Evolutionary conservation across 2,888 invertebrate genomes (phyloP).

Genomic region (Troides helena): DNA sequence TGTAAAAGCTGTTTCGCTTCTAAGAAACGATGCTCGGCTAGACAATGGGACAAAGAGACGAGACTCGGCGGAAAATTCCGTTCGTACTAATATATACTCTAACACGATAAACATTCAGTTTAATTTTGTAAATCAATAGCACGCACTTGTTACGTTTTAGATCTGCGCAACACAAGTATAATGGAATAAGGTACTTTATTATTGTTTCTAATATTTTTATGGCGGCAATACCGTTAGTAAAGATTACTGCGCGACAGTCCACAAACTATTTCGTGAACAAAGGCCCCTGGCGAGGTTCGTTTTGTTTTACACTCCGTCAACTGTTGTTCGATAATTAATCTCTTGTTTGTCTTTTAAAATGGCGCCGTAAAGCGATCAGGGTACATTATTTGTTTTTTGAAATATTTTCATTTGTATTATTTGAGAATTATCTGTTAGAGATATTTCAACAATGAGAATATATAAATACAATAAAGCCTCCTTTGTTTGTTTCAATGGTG

Average conservation of each 20-base stretch:
- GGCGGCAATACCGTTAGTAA: slow-evolving; percentile 41
- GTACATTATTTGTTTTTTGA: too few species aligned
- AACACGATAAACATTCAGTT: neutral
- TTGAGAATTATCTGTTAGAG: neutral
- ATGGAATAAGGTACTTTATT: slow-evolving; percentile 36
- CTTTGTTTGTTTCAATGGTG: neutral
- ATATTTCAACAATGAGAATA: neutral
- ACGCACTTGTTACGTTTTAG: neutral
- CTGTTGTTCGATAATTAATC: slow-evolving; percentile 26
- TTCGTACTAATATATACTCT: slow-evolving; percentile 16
- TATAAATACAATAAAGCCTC: neutral
- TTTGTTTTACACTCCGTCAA: slow-evolving; percentile 13
- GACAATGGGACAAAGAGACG: slow-evolving; percentile 33
- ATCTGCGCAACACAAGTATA: slow-evolving; percentile 8
- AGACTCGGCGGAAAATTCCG: slow-evolving; percentile 15
- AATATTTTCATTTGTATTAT: too few species aligned
- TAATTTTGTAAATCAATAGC: neutral
- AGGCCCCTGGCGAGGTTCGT: slow-evolving; percentile 32
- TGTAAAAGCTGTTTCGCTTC: slow-evolving; percentile 38
- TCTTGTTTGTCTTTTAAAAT: slow-evolving; percentile 5
- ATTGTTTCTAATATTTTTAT: slow-evolving; percentile 45
- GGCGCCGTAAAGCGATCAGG: neutral
- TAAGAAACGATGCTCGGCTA: slow-evolving; percentile 38
- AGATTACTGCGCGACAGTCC: slow-evolving; percentile 38
- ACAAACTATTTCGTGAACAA: slow-evolving; percentile 37